Conservation (phyloP, 2,113 vertebrate genomes). For the Tychaedon coryphoeus region DNA sequence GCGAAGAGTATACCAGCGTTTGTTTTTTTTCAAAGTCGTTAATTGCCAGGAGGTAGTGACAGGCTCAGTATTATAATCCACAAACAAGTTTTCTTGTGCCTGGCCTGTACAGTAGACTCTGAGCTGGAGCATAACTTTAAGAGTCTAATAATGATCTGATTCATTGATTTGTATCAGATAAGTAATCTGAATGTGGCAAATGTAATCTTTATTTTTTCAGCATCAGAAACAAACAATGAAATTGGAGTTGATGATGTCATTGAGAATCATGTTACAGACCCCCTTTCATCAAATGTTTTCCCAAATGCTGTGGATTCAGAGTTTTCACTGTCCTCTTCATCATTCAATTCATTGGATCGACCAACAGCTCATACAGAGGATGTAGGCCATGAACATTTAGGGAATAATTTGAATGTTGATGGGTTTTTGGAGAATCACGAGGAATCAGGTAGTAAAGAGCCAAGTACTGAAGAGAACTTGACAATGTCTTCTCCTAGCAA, state of each 20-base stretch:
- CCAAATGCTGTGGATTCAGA: slow-evolving; percentile 65
- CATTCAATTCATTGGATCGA: slow-evolving; percentile 67
- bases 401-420: slow-evolving; percentile 67
- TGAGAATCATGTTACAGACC: slow-evolving; percentile 85
- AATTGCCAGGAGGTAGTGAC: background rate
- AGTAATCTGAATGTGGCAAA: background rate
- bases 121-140: background rate
- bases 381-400: slow-evolving; percentile 66
- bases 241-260: slow-evolving; percentile 66
- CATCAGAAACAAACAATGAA: slow-evolving; percentile 71
- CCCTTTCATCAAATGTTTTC: slow-evolving; percentile 69
- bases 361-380: slow-evolving; percentile 69
- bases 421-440: slow-evolving; percentile 67
- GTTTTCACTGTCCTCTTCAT: slow-evolving; percentile 60
- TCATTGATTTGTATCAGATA: background rate
- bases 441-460: slow-evolving; percentile 68
- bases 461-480: slow-evolving; percentile 59
- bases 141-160: background rate
- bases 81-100: background rate
- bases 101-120: background rate
- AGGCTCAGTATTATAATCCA: background rate
- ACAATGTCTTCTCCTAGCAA: slow-evolving; percentile 76
- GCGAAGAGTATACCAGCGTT: background rate
- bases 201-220: slow-evolving; percentile 47
- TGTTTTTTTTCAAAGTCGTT: background rate